A percentile compares a stretch with the other conserved stretches of the same genome.
Evolutionary conservation across 2,113 vertebrate genomes (phyloP).

Genomic region (Lucifuga dentata): DNA sequence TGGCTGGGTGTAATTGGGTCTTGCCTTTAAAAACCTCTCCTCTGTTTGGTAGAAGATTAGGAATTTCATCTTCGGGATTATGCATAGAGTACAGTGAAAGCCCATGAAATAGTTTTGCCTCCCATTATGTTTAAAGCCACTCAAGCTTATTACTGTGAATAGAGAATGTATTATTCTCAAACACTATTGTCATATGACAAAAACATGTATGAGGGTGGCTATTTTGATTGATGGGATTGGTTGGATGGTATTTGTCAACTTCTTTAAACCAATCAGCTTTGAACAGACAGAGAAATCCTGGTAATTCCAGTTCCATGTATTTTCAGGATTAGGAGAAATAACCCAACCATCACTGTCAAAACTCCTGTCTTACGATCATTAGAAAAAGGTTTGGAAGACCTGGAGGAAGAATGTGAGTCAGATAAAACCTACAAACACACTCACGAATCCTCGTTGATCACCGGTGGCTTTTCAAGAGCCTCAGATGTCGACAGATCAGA

Average conservation of each 20-base stretch:
- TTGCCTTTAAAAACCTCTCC: constrained; percentile 75
- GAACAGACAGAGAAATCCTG: constrained; percentile 17
- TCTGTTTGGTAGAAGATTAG: constrained; percentile 83
- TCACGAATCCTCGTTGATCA: constrained; percentile 77
- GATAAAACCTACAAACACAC: constrained; percentile 59
- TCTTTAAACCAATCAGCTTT: constrained; percentile 64
- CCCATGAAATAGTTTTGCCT: constrained; percentile 78
- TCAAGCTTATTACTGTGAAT: constrained; percentile 81
- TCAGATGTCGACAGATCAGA: constrained; percentile 76
- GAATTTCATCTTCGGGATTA: constrained; percentile 83
- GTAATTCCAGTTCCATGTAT: constrained; percentile 26
- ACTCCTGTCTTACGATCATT: constrained; percentile 38
- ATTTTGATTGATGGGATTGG: constrained; percentile 65
- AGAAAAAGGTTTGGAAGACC: constrained; percentile 54
- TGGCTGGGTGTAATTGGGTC: constrained; percentile 81
- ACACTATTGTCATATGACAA: constrained; percentile 73
- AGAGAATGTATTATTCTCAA: constrained; percentile 75
- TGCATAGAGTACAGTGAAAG: constrained; percentile 69
- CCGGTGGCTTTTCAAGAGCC: constrained; percentile 64
- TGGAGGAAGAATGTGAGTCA: constrained; percentile 54
- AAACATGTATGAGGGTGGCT: constrained; percentile 66
- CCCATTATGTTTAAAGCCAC: constrained; percentile 79
- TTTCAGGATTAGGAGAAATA: constrained; percentile 53
- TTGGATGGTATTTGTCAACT: constrained; percentile 39
- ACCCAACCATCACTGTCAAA: constrained; percentile 47